Evolutionary conservation across 2,113 vertebrate genomes (phyloP).

Genomic region (Hippocampus barbouri): DNA sequence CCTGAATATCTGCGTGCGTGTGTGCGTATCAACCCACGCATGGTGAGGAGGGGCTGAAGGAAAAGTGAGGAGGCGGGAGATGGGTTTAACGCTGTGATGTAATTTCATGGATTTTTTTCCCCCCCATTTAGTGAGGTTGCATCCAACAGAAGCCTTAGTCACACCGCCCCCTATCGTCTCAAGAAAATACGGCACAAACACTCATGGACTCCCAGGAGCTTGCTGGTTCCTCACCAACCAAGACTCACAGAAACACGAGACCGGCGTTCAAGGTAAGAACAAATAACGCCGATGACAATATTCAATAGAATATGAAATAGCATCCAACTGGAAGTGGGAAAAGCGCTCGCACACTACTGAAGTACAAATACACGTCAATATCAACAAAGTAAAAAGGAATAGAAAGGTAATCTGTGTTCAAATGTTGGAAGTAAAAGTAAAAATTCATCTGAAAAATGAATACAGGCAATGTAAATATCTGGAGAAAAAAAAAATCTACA

Average conservation of each 20-base stretch:
- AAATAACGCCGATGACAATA: background rate
- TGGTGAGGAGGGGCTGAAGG: conserved; percentile 26
- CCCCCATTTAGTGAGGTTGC: conserved; percentile 30
- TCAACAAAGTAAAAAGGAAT: no score
- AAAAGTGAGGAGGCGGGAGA: conserved; percentile 31
- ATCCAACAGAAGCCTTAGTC: conserved; percentile 4
- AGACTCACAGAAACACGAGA: background rate
- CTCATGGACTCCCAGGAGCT: background rate
- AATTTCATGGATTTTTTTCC: conserved; percentile 38
- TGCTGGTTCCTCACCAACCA: background rate
- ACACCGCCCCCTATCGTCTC: conserved; percentile 46
- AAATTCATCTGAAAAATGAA: no score
- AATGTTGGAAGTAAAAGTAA: no score
- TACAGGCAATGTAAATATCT: no score
- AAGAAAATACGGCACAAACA: conserved; percentile 5
- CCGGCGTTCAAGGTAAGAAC: background rate
- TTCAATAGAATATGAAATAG: background rate
- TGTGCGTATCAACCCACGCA: conserved; percentile 48
- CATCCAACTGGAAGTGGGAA: no score
- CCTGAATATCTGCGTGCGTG: conserved; percentile 24
- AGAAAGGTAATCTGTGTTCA: no score
- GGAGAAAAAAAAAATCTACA: no score
- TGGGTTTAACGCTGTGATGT: conserved; percentile 55
- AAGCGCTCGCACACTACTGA: no score
- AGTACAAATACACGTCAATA: no score